Base-by-base conservation (phyloP, 2,888 invertebrate species). In the Sarcophaga caerulescens region DNA sequence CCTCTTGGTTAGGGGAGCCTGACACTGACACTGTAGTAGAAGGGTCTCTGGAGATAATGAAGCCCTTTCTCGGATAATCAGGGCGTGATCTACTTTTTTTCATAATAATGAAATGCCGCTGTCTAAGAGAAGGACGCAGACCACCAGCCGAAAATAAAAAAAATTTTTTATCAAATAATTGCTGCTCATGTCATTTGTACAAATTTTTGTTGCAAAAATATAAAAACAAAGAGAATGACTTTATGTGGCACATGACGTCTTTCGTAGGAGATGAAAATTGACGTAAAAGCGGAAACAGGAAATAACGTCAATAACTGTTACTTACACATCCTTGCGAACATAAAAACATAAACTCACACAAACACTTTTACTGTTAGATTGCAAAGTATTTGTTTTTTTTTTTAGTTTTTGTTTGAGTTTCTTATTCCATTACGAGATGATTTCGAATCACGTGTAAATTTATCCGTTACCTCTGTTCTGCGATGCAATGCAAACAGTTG, bases 391-490 rank as follows among this genome's bases (percentile, higher is more conserved):
- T 63, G 25, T 17, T 52, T 52, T 21, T 69, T 35, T 35, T 35
- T 10, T 10, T 6, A 0, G 8, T 35, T 35, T 35, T 2, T 35
- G 4, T 52, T 52, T 14, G 3, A 14, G 52, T 52, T 52, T 52
- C 35, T 52, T 44, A 69, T 23, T 59, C 17, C 52, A 69, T 84
- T 79, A 79, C 23, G 35, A 65, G 44, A 69, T 74, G 57, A 74
- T 77, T 69, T 83, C 11, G 74, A 83, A 77, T 74, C 83, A 86
- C 83, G 74, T 84, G 83, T 78, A 74, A 81, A 76, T 59, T 35
- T n/a, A 62, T 35, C 35, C 77, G 47, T 76, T 65, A 63, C 79
- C 70, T 59, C 75, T 60, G 65, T 59, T 2, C 2, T 35, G 52
- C 17, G 17, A 52, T 52, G 12, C 52, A 12, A 52, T 52, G 52